Evolutionary conservation across 2,113 vertebrate genomes (phyloP).

Genomic region (Atrichornis clamosus): DNA sequence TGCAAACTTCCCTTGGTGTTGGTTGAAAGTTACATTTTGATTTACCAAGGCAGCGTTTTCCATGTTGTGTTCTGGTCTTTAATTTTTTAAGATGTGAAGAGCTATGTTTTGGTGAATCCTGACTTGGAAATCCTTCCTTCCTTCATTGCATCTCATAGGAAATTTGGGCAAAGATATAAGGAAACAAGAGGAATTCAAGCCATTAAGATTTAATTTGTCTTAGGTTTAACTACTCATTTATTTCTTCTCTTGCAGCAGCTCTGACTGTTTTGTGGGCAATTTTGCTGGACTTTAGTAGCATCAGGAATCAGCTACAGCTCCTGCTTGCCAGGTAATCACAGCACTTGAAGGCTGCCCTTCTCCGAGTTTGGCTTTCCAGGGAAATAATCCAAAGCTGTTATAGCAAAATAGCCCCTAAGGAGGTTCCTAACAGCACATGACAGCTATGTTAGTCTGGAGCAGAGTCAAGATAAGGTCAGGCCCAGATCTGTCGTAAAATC

Average conservation of each 20-base stretch:
- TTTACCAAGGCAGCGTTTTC: background rate
- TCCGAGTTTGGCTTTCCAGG: background rate
- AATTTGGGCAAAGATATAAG: background rate
- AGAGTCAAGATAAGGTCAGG: background rate
- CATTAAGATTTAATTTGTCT: background rate
- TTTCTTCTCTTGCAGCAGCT: background rate
- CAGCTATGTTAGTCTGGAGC: background rate
- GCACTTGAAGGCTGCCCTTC: background rate
- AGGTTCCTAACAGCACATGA: background rate
- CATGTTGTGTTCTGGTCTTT: rapidly evolving
- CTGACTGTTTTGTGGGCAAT: background rate
- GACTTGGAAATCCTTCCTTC: background rate
- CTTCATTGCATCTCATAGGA: background rate
- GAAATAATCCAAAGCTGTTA: background rate
- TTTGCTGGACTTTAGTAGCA: background rate
- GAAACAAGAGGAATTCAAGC: background rate
- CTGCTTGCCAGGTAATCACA: background rate
- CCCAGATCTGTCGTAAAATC: background rate
- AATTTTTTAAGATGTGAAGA: background rate
- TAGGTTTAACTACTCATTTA: background rate
- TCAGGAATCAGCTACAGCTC: background rate
- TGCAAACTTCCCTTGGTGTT: background rate
- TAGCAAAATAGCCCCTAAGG: background rate
- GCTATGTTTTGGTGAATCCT: background rate
- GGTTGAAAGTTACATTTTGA: background rate